Base-by-base conservation (phyloP, 2,888 invertebrate species). In the Mesodorylaimus sp. region DNA sequence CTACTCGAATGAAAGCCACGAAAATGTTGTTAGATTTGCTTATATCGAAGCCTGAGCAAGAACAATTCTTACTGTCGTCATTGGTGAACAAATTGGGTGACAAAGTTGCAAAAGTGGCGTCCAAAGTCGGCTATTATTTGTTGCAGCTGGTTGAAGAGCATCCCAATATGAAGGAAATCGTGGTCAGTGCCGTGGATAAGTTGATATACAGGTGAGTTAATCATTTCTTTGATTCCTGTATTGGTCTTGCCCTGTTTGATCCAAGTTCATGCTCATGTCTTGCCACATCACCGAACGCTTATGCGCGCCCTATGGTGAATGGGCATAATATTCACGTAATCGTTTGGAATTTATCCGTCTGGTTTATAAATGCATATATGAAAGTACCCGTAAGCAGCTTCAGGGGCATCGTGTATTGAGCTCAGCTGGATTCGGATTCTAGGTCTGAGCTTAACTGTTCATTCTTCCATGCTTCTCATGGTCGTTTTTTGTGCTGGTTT, bases 21-120 rank as follows among this genome's bases (percentile, higher is more conserved):
- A 61, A 65, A 58, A 74, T 61, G 0, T 76, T 85, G 75, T 79
- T 77, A 24, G 79, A 81, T 57, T 67, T 89, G 21, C 68, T 89
- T 28, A 75, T 77, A 58, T 77, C 77, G 44, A 81, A 84, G 66
- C 78, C 83, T 0, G 88, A 89, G 65, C 80, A 83, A 63, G 87
- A 88, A 27, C 50, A 62, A 60, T 41, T 56, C 64, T 70, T 97
- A 3, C 68, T 95, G 1, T 74, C 77, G 0, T 76, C 81, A 64
- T 70, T 97, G 44, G 80, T 91, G 2, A 95, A 97, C 68, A 95
- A 97, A 68, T 73, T 97, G 10, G 95, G 95, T 13, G 95, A 97
- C 72, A 91, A 93, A 0, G 76, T 77, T 10, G 77, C 79, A 57
- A 81, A 83, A 60, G 79, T 93, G 0, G 87, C 86, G 0, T 82